Conservation (phyloP, 2,113 vertebrate species). For the Hippolais icterina region DNA sequence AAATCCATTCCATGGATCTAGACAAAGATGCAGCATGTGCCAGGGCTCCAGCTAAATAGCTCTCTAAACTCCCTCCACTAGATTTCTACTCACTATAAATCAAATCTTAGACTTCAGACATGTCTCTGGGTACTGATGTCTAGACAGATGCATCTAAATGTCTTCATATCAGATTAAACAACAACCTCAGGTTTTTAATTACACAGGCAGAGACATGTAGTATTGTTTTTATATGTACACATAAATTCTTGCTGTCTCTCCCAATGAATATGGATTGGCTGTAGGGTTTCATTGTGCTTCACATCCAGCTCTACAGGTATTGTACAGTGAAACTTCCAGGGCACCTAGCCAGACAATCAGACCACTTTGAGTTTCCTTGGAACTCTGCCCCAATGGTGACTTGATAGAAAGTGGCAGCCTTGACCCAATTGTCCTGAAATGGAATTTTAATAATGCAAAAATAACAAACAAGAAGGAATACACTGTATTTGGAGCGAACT, state of each 20-base stretch:
- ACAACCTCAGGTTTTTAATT: not conserved
- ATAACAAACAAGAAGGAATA: too few relatives aligned
- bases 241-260: not conserved
- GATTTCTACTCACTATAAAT: not conserved
- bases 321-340: not conserved
- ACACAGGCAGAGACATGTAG: not conserved
- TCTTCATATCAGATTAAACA: not conserved
- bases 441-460: too few relatives aligned
- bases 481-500: too few relatives aligned
- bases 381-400: too few relatives aligned
- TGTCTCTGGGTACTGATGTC: not conserved
- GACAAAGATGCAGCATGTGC: not conserved
- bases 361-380: too few relatives aligned
- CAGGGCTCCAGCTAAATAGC: not conserved
- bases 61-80: not conserved
- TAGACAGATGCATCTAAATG: not conserved
- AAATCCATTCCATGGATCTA: not conserved
- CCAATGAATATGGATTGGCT: not conserved
- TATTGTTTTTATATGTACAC: not conserved
- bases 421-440: too few relatives aligned
- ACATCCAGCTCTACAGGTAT: not conserved
- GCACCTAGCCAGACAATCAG: too few relatives aligned
- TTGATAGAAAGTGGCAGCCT: too few relatives aligned
- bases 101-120: not conserved
- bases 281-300: not conserved